Evolutionary conservation across 2,888 invertebrate genomes (phyloP).

Genomic region (Syritta pipiens): DNA sequence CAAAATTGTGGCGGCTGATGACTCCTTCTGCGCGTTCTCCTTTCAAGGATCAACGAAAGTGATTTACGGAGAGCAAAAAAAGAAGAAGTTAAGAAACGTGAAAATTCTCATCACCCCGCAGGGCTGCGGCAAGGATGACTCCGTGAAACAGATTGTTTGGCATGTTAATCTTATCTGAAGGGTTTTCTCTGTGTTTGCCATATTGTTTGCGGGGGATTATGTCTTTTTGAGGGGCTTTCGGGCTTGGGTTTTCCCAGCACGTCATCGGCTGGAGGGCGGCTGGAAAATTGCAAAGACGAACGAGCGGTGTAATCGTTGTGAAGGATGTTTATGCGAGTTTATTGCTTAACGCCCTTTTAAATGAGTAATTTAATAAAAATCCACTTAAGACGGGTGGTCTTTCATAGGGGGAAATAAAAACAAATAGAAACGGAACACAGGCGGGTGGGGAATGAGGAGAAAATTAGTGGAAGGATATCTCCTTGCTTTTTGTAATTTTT

Average conservation of each 20-base stretch:
- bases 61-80: constrained; percentile 23
- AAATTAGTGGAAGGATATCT: no score
- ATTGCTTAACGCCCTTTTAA: constrained; percentile 64
- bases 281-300: constrained; percentile 40
- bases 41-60: constrained; percentile 13
- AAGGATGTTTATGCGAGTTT: constrained; percentile 40
- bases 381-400: constrained; percentile 12
- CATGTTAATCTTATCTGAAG: constrained; percentile 56
- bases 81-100: neutral
- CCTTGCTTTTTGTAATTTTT: no score
- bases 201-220: constrained; percentile 46
- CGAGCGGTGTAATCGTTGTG: constrained; percentile 9
- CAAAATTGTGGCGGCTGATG: constrained; percentile 23
- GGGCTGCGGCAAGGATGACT: constrained; percentile 34
- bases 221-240: constrained; percentile 25
- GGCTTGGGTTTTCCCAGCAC: neutral
- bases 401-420: neutral
- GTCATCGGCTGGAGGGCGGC: no score
- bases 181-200: constrained; percentile 18
- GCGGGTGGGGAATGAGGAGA: no score
- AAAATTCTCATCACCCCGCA: constrained; percentile 41
- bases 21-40: constrained; percentile 2
- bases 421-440: no score
- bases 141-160: constrained; percentile 28
- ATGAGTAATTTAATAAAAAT: constrained; percentile 49